Evolutionary conservation across 2,113 vertebrate species (phyloP).

Genomic region (Taxidea taxus): DNA sequence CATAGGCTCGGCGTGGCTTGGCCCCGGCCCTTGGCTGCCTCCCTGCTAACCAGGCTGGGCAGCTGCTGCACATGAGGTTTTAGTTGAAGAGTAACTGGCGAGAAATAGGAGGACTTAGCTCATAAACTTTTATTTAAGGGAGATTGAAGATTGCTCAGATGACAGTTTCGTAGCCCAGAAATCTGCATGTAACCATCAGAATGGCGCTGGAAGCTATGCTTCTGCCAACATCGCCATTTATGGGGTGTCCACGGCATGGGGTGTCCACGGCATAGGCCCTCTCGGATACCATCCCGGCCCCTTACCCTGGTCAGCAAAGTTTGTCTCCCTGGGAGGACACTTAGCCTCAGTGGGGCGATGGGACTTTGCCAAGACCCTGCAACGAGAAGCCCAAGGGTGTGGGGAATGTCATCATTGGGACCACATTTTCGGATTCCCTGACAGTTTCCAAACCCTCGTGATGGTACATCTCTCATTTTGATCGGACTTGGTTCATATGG

Average conservation of each 20-base stretch:
- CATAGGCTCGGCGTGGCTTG: not conserved
- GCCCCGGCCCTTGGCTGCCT: constrained; percentile 24
- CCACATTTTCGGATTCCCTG: too few relatives aligned
- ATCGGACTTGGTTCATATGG: not conserved
- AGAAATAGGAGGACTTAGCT: not conserved
- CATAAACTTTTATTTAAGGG: constrained; percentile 36
- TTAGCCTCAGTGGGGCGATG: not conserved
- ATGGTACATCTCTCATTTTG: not conserved
- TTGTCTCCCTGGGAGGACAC: accelerated
- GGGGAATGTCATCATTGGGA: not conserved
- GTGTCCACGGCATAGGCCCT: too few relatives aligned
- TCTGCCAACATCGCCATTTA: not conserved
- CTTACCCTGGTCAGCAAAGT: not conserved
- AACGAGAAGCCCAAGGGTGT: not conserved
- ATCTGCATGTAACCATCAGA: not conserved
- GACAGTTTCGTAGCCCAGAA: constrained; percentile 40
- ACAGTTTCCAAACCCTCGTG: not conserved
- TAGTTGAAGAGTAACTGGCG: constrained; percentile 70
- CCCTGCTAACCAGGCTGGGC: constrained; percentile 34
- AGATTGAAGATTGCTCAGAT: constrained; percentile 41
- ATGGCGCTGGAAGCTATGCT: not conserved
- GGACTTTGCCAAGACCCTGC: not conserved
- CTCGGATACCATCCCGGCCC: not conserved
- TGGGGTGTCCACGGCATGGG: accelerated
- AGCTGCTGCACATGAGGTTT: constrained; percentile 74